These are phyloP conservation scores for Eupeodes latifasciatus DNA, from an alignment of 2,888 invertebrate genomes.

Conservation along the genomic window DNA sequence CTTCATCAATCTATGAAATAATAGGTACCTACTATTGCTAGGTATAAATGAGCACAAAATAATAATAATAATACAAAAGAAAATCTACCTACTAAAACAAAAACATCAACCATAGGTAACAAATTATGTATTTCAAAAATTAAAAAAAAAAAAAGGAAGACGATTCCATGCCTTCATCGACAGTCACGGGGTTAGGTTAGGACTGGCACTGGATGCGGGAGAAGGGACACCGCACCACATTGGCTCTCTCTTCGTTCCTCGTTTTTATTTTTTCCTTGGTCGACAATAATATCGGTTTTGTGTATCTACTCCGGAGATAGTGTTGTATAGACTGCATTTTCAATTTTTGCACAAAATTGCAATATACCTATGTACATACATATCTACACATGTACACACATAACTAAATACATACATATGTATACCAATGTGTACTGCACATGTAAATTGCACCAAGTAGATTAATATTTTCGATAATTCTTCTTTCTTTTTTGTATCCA, in stretches of 20 bases:
- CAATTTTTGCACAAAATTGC: constrained; percentile 55
- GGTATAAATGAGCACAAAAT: background rate
- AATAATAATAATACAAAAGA: constrained; percentile 1
- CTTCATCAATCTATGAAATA: constrained; percentile 61
- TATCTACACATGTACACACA: background rate
- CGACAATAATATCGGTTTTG: constrained; percentile 39
- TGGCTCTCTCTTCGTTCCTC: background rate
- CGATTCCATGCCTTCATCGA: constrained; percentile 36
- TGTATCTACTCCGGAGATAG: constrained; percentile 27
- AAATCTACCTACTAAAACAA: background rate
- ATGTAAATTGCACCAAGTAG: constrained; percentile 18
- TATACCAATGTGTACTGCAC: background rate
- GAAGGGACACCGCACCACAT: background rate
- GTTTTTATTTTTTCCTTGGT: background rate
- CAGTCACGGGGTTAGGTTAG: constrained; percentile 5
- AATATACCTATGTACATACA: constrained; percentile 15
- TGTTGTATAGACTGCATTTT: constrained; percentile 40
- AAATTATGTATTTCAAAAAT: constrained; percentile 37
- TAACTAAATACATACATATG: background rate
- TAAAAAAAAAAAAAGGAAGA: constrained; percentile 47
- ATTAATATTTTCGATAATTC: constrained; percentile 11
- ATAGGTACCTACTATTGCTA: background rate
- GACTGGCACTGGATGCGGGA: background rate
- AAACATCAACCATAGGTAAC: constrained; percentile 24
- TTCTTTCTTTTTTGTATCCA: background rate